phyloP scores from a whole-genome alignment of 2,888 invertebrate species.

The Tinea trinotella region DNA sequence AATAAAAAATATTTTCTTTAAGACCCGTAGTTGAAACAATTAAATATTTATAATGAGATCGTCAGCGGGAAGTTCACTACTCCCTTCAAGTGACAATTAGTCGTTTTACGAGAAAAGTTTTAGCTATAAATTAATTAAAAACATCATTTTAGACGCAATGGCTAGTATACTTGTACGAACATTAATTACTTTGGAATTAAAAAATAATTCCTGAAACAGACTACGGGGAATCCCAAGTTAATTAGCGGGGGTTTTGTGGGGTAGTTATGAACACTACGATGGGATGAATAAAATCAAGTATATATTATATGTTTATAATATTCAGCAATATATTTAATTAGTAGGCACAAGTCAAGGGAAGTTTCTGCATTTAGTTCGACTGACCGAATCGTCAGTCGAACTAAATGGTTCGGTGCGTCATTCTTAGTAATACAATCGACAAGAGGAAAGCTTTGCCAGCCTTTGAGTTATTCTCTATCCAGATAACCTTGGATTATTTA shows the following conservation, averaged over 20 bases:
- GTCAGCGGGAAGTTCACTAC: not conserved
- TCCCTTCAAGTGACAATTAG: slow-evolving; percentile 14
- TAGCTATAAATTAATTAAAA: slow-evolving; percentile 18
- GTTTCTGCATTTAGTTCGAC: too few relatives aligned
- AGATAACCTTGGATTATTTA: too few relatives aligned
- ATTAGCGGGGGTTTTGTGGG: not conserved
- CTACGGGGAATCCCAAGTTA: not conserved
- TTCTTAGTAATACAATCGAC: too few relatives aligned
- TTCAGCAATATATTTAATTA: too few relatives aligned
- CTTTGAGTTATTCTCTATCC: too few relatives aligned
- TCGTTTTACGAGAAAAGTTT: slow-evolving; percentile 18
- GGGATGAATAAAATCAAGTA: too few relatives aligned
- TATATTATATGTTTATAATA: too few relatives aligned
- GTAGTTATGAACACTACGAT: not conserved
- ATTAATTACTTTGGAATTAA: slow-evolving; percentile 5
- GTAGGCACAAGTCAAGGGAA: too few relatives aligned
- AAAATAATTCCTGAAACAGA: not conserved
- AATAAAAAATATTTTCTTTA: slow-evolving; percentile 2
- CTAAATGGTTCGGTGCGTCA: too few relatives aligned
- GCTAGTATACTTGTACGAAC: slow-evolving; percentile 1
- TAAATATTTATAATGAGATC: slow-evolving; percentile 1
- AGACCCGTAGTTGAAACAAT: slow-evolving; percentile 1
- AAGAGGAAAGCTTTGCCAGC: too few relatives aligned
- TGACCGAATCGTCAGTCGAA: too few relatives aligned
- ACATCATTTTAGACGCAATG: slow-evolving; percentile 11